These are phyloP conservation scores for Phylloscopus collybita DNA, from an alignment of 2,797 vertebrate species.

Conservation along the genomic window DNA sequence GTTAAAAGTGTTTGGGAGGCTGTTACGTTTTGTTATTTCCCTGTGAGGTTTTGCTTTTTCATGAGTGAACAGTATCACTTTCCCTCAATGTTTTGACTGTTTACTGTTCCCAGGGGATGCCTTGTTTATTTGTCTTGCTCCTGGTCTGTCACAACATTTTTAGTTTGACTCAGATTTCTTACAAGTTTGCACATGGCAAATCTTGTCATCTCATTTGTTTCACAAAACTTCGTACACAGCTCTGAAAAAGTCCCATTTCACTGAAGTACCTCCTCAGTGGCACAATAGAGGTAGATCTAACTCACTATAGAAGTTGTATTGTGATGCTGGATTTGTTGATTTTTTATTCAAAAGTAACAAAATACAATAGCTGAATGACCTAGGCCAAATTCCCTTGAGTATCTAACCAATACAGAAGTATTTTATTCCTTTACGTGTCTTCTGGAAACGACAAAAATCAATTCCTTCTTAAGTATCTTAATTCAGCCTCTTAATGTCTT, in stretches of 20 bases:
- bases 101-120: neutral
- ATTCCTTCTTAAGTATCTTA: neutral
- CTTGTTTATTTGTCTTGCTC: slow-evolving; percentile 11
- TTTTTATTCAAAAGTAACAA: neutral
- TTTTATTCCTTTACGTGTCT: neutral
- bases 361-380: neutral
- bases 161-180: neutral
- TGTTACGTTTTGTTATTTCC: neutral
- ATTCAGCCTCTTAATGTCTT: neutral
- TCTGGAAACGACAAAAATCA: neutral
- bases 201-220: slow-evolving; percentile 26
- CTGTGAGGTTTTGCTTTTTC: neutral
- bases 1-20: neutral
- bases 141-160: neutral
- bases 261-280: neutral
- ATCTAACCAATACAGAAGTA: neutral
- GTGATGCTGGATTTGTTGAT: neutral
- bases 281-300: neutral
- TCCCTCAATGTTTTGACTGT: neutral
- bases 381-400: neutral
- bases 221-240: neutral
- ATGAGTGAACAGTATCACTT: neutral
- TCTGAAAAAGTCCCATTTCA: neutral
- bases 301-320: neutral
- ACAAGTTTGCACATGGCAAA: neutral